Conservation (phyloP, 2,113 vertebrate genomes). For the Forbesichthys agassizii region DNA sequence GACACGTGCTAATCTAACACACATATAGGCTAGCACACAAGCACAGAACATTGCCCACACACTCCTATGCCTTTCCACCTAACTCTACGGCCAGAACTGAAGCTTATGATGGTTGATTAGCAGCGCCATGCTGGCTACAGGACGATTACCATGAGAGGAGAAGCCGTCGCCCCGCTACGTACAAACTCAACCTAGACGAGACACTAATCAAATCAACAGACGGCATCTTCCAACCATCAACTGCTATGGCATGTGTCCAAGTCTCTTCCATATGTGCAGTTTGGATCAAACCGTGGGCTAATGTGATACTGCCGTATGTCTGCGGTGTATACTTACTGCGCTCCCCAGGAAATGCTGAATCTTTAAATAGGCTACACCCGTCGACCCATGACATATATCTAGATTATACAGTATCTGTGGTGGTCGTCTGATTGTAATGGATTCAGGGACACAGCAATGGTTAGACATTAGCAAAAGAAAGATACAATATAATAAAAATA, state of each 20-base stretch:
- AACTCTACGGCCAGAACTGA: constrained; percentile 50
- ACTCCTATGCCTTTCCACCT: constrained; percentile 37
- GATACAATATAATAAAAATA: constrained; percentile 21
- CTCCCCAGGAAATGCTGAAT: constrained; percentile 30
- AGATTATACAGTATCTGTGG: not conserved
- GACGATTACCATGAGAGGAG: constrained; percentile 58
- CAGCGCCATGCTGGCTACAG: constrained; percentile 70
- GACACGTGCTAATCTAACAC: constrained; percentile 38
- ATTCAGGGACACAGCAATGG: not conserved
- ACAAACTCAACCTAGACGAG: constrained; percentile 47
- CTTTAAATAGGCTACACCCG: constrained; percentile 32
- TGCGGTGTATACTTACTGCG: constrained; percentile 21
- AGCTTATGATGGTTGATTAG: constrained; percentile 80
- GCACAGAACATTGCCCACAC: constrained; percentile 6
- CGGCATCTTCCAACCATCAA: constrained; percentile 79
- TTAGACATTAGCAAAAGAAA: constrained; percentile 13
- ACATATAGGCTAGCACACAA: not conserved
- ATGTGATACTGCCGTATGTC: constrained; percentile 35
- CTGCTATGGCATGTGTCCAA: constrained; percentile 67
- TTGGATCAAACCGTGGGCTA: constrained; percentile 34
- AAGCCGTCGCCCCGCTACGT: constrained; percentile 27
- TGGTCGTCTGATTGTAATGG: not conserved
- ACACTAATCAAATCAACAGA: constrained; percentile 69
- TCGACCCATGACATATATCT: not conserved
- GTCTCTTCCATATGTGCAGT: constrained; percentile 29